Base-by-base conservation (phyloP, 2,113 vertebrate species). In the Rhipidura dahli region DNA sequence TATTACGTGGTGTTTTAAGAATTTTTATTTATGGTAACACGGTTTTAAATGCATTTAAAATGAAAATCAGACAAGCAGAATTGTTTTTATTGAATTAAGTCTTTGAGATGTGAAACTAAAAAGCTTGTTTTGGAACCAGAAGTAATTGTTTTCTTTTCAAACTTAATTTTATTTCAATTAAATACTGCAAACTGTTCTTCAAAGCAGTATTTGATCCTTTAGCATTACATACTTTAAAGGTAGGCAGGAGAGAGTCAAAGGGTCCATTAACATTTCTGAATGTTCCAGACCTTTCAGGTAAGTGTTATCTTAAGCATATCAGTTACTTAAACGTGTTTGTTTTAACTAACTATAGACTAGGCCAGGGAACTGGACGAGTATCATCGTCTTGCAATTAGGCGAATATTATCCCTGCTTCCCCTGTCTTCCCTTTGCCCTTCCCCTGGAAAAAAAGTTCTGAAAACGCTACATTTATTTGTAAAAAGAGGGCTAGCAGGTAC, bases 401-500 rank as follows among this genome's bases (percentile, higher is more conserved):
- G 13, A 7, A 9, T 51, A 30, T 56, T 75, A 33, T 69, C 12
- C 5, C 15, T 31, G 10, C 28, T 22, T 8, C 6, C 15, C 11
- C 8, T 42, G 1, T 15, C 28, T n/a, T 6, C 54, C 9, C 14
- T 12, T 40, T 13, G 2, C 2, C 17, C 16, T 37, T 28, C 5
- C 6, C 6, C 5, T 5, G 4, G 20, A 44, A 45, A 13, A 54
- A 56, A 37, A 49, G 15, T 47, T 72, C 11, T 47, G 47, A 69
- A 80, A 73, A 63, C 27, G 17, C 19, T 61, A 2, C 10, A 5
- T 68, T n/a, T 65, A 13, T 64, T 7, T 68, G 10, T 71, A 28
- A 50, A 54, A 84, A 16, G 20, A 24, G 27, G 63, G 17, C 35
- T 8, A 16, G 63, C 11, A 73, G 35, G 66, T 87, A 39, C 15